Conservation (phyloP, 2,113 vertebrate species). For the Turdus rufiventris region DNA sequence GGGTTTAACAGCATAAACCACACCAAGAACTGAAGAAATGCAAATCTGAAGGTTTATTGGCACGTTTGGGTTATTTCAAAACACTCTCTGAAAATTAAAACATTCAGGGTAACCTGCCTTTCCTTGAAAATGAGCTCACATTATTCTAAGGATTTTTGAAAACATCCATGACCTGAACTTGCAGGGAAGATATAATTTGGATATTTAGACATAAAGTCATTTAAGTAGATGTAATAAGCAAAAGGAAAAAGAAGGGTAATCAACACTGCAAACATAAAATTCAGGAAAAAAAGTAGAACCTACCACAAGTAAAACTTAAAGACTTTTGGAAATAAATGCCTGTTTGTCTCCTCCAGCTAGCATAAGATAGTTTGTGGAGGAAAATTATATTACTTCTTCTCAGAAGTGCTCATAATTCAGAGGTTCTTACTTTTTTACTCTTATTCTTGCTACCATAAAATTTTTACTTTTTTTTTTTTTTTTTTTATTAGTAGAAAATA, state of each 20-base stretch:
- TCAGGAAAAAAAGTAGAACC: neutral
- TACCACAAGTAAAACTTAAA: neutral
- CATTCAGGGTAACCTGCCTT: neutral
- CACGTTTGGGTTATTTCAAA: neutral
- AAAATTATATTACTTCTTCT: neutral
- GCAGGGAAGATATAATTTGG: neutral
- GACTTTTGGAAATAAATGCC: neutral
- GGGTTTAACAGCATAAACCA: neutral
- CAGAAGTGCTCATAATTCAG: neutral
- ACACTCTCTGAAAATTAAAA: neutral
- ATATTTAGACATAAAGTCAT: neutral
- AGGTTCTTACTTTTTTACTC: neutral
- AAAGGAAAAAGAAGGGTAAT: neutral
- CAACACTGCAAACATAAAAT: neutral
- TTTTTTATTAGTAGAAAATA: neutral
- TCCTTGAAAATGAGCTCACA: neutral
- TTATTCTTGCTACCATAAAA: neutral
- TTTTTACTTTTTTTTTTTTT: neutral
- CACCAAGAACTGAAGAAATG: neutral
- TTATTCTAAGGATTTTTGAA: neutral
- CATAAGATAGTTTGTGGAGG: neutral
- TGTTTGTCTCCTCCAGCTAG: neutral
- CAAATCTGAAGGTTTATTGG: neutral
- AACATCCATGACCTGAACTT: neutral
- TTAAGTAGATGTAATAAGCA: neutral